These are phyloP conservation scores for Aphis craccivora DNA, from an alignment of 1,140 invertebrate species.

Conservation along the genomic window DNA sequence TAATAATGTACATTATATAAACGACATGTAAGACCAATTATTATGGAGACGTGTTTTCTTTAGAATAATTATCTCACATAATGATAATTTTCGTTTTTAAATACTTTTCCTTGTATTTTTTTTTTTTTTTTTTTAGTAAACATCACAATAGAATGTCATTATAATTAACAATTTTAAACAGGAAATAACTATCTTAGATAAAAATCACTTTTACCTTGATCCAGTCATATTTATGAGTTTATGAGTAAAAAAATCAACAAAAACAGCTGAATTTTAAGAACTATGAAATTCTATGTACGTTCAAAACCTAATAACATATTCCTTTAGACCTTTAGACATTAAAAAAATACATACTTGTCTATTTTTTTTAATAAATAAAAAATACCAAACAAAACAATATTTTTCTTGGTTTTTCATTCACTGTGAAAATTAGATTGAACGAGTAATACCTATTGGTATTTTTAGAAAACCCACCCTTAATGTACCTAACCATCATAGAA, in stretches of 20 bases:
- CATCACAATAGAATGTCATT: not conserved
- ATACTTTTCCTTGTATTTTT: not conserved
- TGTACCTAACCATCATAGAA: not conserved
- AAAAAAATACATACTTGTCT: not conserved
- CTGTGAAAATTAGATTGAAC: not conserved
- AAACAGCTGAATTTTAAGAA: not conserved
- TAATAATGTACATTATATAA: not conserved
- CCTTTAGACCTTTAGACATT: not conserved
- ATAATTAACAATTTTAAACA: not conserved
- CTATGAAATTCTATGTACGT: not conserved
- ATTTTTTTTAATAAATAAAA: not conserved
- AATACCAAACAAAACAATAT: not conserved
- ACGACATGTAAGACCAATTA: not conserved
- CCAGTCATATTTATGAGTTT: not conserved
- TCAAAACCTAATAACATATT: not conserved
- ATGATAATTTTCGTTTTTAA: not conserved
- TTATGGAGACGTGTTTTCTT: not conserved
- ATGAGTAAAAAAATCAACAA: not conserved
- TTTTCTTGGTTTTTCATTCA: not conserved
- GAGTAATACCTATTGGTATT: not conserved
- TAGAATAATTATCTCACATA: conserved; percentile 6
- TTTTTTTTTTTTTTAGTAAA: not conserved
- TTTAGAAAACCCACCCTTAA: not conserved
- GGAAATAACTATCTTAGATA: not conserved
- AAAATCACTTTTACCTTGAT: not conserved